Conservation (phyloP, 37 sponge, comb jelly and placozoan genomes). For the Axinella damicornis region DNA sequence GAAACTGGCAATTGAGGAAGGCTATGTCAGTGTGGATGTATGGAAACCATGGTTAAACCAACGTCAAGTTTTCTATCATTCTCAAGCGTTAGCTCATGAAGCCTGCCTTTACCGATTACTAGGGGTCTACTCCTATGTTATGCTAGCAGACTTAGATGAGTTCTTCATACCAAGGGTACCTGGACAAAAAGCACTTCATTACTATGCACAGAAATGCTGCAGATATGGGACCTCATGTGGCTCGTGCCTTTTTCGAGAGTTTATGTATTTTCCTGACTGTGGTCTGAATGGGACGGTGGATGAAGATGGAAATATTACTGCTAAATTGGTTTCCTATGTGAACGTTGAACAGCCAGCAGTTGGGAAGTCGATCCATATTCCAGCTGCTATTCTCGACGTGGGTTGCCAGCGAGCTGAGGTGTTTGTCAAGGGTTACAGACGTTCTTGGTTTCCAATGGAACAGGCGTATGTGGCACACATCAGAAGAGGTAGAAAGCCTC, state of each 20-base stretch:
- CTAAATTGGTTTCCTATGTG: background rate
- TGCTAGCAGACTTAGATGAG: constrained; percentile 12
- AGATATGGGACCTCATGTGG: background rate
- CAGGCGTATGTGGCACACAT: constrained; percentile 26
- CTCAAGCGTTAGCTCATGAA: constrained; percentile 9
- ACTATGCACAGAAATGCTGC: constrained; percentile 3
- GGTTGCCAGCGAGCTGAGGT: no score
- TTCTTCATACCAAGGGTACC: constrained; percentile 13
- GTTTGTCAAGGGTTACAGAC: no score
- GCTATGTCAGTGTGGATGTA: background rate
- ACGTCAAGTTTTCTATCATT: constrained; percentile 3
- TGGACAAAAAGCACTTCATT: background rate
- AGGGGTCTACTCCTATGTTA: background rate
- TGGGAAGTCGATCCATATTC: background rate
- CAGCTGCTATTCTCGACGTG: background rate
- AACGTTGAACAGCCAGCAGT: background rate
- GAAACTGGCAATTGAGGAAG: background rate
- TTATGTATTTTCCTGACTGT: constrained; percentile 13
- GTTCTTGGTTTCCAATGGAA: background rate
- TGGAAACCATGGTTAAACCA: background rate
- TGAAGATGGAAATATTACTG: constrained; percentile 2
- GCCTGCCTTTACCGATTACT: constrained; percentile 10
- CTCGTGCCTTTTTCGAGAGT: background rate
- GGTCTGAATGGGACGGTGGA: background rate
- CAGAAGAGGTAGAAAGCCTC: background rate